phyloP scores from a whole-genome alignment of 2,113 vertebrate genomes.

The Cephalophus harveyi region DNA sequence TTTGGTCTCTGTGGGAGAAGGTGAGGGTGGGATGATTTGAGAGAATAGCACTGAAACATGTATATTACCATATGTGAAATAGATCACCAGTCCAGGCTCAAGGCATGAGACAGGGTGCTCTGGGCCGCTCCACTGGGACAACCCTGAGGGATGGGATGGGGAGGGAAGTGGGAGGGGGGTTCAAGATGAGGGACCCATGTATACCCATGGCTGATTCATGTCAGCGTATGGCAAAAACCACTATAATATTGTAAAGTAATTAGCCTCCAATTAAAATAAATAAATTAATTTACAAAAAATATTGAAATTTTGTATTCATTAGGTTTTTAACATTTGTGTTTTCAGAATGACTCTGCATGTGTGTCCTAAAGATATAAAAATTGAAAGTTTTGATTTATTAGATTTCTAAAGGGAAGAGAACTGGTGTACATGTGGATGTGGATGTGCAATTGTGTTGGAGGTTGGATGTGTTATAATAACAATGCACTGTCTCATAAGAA shows the following conservation, averaged over 20 bases:
- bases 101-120: neutral
- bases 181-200: neutral
- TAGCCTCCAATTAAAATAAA: neutral
- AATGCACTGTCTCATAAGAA: neutral
- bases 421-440: fast-evolving
- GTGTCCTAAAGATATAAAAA: neutral
- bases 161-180: neutral
- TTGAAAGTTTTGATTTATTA: neutral
- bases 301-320: neutral
- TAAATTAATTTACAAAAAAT: neutral
- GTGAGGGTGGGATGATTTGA: neutral
- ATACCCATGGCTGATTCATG: neutral
- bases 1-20: neutral
- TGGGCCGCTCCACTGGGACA: fast-evolving
- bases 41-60: neutral
- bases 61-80: neutral
- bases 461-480: neutral
- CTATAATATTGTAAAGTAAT: neutral
- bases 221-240: neutral
- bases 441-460: neutral
- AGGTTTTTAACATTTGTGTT: neutral
- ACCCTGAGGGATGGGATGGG: neutral
- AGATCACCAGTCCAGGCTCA: neutral
- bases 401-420: neutral
- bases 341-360: neutral